Evolutionary conservation across 2,113 vertebrate genomes (phyloP).

Genomic region (Tonatia bakeri): DNA sequence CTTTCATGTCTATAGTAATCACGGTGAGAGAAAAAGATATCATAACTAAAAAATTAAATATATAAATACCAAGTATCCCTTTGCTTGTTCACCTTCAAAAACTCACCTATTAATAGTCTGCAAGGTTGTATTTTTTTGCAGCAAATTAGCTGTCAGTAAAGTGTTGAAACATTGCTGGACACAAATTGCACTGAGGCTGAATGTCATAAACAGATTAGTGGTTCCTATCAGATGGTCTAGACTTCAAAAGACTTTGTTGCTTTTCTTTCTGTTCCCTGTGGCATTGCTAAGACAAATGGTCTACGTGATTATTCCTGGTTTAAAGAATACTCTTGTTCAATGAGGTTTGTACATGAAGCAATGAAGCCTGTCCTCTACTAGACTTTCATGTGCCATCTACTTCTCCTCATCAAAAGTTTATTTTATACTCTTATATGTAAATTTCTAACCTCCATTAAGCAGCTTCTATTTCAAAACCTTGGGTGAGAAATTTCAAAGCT

Average conservation of each 20-base stretch:
- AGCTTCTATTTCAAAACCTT: slow-evolving; percentile 54
- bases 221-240: background rate
- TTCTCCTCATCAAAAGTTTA: slow-evolving; percentile 55
- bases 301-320: slow-evolving; percentile 40
- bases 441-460: slow-evolving; percentile 33
- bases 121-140: slow-evolving; percentile 19
- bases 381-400: slow-evolving; percentile 38
- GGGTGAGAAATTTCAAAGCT: slow-evolving; percentile 54
- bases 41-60: background rate
- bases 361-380: background rate
- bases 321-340: background rate
- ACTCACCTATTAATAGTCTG: background rate
- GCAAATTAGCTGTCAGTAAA: slow-evolving; percentile 12
- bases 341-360: slow-evolving; percentile 7
- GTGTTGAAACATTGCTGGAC: background rate
- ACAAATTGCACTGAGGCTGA: background rate
- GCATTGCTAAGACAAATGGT: slow-evolving; percentile 19
- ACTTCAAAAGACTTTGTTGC: slow-evolving; percentile 27
- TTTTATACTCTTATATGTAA: slow-evolving; percentile 47
- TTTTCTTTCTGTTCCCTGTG: background rate
- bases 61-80: background rate
- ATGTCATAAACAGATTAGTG: background rate
- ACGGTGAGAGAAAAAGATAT: background rate
- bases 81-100: slow-evolving; percentile 37
- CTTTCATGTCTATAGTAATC: background rate